Evolutionary conservation across 2,797 vertebrate species (phyloP).

Genomic region (Myripristis murdjan): DNA sequence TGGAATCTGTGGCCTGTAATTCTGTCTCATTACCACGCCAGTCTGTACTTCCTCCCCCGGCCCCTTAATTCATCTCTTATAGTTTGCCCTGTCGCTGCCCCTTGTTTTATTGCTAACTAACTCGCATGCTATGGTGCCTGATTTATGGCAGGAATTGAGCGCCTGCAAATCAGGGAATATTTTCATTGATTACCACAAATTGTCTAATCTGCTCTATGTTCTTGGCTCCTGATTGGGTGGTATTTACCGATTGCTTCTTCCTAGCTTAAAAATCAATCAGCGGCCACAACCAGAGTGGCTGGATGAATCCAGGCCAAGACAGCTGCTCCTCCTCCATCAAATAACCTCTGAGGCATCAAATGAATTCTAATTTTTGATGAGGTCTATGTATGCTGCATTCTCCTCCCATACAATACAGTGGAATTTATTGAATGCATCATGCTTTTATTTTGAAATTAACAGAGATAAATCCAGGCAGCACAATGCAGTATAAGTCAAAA

Average conservation of each 20-base stretch:
- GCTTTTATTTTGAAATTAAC: constrained; percentile 67
- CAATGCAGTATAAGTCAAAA: constrained; percentile 10
- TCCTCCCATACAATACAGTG: constrained; percentile 41
- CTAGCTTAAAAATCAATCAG: constrained; percentile 99
- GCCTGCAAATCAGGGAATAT: constrained; percentile 88
- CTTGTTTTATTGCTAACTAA: constrained; percentile 98
- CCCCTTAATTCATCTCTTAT: constrained; percentile 97
- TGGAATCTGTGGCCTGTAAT: constrained; percentile 87
- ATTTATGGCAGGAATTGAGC: constrained; percentile 94
- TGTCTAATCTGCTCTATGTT: constrained; percentile 98
- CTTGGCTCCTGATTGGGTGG: constrained; percentile 97
- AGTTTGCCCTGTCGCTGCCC: constrained; percentile 91
- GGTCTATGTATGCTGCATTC: constrained; percentile 72
- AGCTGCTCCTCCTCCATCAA: constrained; percentile 89
- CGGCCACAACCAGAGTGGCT: constrained; percentile 91
- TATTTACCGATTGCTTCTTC: constrained; percentile 96
- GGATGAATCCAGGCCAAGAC: constrained; percentile 92
- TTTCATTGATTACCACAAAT: constrained; percentile 99
- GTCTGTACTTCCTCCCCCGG: constrained; percentile 86
- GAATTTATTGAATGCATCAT: constrained; percentile 55
- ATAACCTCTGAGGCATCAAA: constrained; percentile 88
- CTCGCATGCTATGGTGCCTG: constrained; percentile 91
- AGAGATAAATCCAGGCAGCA: constrained; percentile 18
- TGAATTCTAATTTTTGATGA: constrained; percentile 78
- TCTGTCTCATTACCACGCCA: constrained; percentile 91